phyloP scores from a whole-genome alignment of 1,140 invertebrate genomes.

The Neodiprion lecontei region DNA sequence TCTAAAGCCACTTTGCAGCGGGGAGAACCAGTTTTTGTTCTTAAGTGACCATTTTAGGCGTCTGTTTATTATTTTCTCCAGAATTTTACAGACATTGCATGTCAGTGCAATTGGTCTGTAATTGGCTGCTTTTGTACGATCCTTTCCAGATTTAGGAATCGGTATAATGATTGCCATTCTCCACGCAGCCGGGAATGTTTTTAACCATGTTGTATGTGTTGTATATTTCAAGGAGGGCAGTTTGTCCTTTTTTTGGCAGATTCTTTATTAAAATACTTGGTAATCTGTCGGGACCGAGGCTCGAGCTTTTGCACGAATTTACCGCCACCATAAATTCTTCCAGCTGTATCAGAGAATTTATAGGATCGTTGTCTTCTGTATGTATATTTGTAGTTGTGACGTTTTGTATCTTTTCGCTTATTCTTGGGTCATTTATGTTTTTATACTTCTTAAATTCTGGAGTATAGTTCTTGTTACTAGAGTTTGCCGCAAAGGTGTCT shows the following conservation, averaged over 20 bases:
- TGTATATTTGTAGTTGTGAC: no score
- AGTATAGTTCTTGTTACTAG: conserved; percentile 36
- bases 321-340: conserved; percentile 13
- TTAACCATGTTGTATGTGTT: conserved; percentile 33
- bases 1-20: conserved; percentile 32
- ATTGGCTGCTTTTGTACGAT: conserved; percentile 20
- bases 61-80: conserved; percentile 39
- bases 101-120: conserved; percentile 47
- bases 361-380: no score
- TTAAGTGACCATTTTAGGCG: conserved; percentile 25
- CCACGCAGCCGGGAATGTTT: conserved; percentile 39
- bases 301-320: conserved; percentile 19
- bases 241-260: conserved; percentile 28
- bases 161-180: conserved; percentile 48
- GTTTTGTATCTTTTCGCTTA: no score
- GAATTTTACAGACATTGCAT: conserved; percentile 37
- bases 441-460: no score
- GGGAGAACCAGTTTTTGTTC: conserved; percentile 29
- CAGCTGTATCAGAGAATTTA: neutral
- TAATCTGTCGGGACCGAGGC: conserved; percentile 31
- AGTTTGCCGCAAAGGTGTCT: conserved; percentile 38
- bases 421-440: no score
- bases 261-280: conserved; percentile 38
- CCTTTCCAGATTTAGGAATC: conserved; percentile 51
- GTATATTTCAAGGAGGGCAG: conserved; percentile 32